Evolutionary conservation across 1,140 invertebrate genomes (phyloP).

Genomic region (Ctenoplectra terminalis): DNA sequence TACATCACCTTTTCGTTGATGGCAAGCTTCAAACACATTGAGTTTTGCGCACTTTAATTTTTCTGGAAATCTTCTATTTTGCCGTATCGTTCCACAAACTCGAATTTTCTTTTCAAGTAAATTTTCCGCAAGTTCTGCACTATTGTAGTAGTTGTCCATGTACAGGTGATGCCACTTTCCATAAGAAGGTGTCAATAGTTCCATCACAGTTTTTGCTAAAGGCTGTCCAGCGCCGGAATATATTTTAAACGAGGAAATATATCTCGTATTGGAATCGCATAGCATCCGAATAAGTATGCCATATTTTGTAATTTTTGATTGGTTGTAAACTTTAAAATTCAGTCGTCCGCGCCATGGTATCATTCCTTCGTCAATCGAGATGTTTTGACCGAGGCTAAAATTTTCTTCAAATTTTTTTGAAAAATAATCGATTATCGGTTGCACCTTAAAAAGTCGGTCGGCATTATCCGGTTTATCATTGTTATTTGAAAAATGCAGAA

Average conservation of each 20-base stretch:
- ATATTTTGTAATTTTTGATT: neutral
- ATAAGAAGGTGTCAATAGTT: neutral
- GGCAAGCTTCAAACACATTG: too few species aligned
- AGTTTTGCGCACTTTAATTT: too few species aligned
- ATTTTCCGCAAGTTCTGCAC: neutral
- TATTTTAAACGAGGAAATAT: neutral
- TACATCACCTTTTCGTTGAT: too few species aligned
- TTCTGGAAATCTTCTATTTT: neutral
- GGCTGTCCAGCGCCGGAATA: neutral
- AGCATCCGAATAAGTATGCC: neutral
- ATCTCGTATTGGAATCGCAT: neutral
- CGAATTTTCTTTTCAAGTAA: neutral
- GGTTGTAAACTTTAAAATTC: conserved; percentile 5
- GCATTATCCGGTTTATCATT: neutral
- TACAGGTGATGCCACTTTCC: too few species aligned
- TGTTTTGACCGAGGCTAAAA: neutral
- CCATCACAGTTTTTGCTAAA: neutral
- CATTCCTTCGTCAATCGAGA: neutral
- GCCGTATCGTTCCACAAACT: too few species aligned
- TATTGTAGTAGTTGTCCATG: neutral
- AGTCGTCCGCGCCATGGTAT: neutral
- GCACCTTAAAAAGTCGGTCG: neutral
- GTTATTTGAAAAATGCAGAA: neutral
- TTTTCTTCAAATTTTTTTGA: neutral
- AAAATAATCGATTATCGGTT: neutral